Conservation (phyloP, 1,140 invertebrate species). For the Solen grandis region DNA sequence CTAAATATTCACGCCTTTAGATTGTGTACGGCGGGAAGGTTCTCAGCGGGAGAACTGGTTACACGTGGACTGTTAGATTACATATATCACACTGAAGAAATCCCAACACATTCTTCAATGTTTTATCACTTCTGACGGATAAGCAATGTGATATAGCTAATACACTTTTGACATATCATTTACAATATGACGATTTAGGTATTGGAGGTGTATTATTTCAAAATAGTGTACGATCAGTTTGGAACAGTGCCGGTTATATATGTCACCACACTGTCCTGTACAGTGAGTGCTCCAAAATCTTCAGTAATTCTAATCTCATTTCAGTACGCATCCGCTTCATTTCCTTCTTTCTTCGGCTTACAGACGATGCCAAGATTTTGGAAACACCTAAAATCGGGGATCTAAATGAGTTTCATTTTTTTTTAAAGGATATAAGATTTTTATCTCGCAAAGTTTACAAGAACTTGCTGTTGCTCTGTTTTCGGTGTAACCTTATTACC, state of each 20-base stretch:
- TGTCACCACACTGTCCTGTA: too few species aligned
- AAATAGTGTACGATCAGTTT: too few species aligned
- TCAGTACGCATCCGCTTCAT: too few species aligned
- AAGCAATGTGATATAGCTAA: conserved; percentile 35
- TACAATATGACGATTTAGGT: conserved; percentile 35
- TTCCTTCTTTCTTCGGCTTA: too few species aligned
- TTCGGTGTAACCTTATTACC: not conserved
- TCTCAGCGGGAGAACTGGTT: conserved; percentile 38
- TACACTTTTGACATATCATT: conserved; percentile 43
- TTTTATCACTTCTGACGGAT: conserved; percentile 48
- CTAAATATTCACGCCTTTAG: conserved; percentile 25
- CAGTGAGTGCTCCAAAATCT: too few species aligned
- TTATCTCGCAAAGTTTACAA: not conserved
- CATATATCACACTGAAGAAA: conserved; percentile 46
- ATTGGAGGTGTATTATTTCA: too few species aligned
- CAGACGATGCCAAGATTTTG: too few species aligned
- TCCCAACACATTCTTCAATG: conserved; percentile 38
- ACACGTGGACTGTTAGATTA: conserved; percentile 27
- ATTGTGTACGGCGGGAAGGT: conserved; percentile 19
- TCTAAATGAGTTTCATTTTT: too few species aligned
- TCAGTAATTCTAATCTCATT: too few species aligned
- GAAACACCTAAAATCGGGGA: too few species aligned
- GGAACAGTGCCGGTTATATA: too few species aligned
- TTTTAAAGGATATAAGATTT: too few species aligned
- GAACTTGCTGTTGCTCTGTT: not conserved